Base-by-base conservation (phyloP, 2,113 vertebrate species). In the Calyptommatus sinebrachiatus region DNA sequence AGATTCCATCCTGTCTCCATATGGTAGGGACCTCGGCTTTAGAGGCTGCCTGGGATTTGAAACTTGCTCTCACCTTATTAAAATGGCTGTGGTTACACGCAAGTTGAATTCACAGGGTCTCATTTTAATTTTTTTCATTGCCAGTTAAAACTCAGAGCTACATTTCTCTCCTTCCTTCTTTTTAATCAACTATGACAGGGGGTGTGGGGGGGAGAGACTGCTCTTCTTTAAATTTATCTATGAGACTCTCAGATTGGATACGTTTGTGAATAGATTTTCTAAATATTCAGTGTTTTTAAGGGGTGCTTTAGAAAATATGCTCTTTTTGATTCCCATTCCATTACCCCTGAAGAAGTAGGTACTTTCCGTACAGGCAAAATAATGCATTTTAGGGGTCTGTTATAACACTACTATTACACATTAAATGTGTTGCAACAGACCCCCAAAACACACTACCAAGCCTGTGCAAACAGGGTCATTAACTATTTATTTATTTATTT, bases 1-100 rank as follows among this genome's bases (percentile, higher is more conserved):
- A 95, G 94, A 91, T 95, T 95, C 94, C 92, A 96, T 94, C 90
- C 93, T 93, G 94, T 89, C 92, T 94, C 96, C 95, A 95, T 95
- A 96, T 96, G 96, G 95, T 93, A 84, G 89, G 88, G 92, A 91
- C 91, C 81, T 82, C 87, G 79, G 90, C 87, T 88, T 89, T 68
- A 79, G 88, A 84, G 83, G 88, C 89, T 91, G 90, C 84, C 88
- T 91, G 91, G 89, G 92, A 89, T 91, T 91, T 88, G 86, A 87
- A 91, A 91, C 91, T 87, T 83, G 85, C 94, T 93, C 93, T 92
- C 93, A 92, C 94, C 94, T 95, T 96, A 95, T 95, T 95, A 95
- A 92, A 91, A 94, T 92, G 93, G 93, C 92, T 95, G 92, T 86
- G 91, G 89, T 87, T 93, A 92, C 92, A 94, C 87, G 91, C 89